Base-by-base conservation (phyloP, 2,888 invertebrate genomes). In the Conchocele bisecta region DNA sequence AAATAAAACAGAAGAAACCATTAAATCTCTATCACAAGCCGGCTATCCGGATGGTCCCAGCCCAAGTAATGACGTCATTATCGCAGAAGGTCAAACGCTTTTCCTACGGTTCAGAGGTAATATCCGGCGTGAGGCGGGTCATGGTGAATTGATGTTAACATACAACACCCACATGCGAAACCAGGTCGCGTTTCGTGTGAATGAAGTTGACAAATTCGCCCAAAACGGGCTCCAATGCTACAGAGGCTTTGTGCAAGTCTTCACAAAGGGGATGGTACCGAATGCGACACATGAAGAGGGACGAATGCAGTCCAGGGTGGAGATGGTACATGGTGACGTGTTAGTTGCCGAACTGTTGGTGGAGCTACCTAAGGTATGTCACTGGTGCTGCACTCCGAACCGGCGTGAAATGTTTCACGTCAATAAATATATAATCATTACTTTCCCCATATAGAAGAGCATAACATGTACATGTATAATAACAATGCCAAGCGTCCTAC, bases 211-310 rank as follows among this genome's bases (percentile, higher is more conserved):
- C 56, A 76, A 73, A 37, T 90, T 85, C 72, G 89, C 89, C 1
- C 90, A 90, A 75, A 89, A 88, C 59, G 81, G 86, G 24, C 79
- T 89, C 33, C 79, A 82, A 54, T 83, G 84, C 37, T 90, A 86
- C 72, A 64, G 89, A 37, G 90, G 90, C 6, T 89, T 90, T 59
- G 83, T 79, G 17, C 88, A 89, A 79, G 67, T 89, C n/a, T 87
- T 70, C 64, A 86, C 86, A 2, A 74, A 75, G 37, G 79, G 75
- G 15, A 22, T 81, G 20, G 81, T 85, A 13, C 75, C 81, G 6
- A 64, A 57, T 28, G 65, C 71, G 7, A 50, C 71, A 0, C 64
- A 61, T 6, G 54, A 65, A 11, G 64, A 63, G 4, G 69, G 67
- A 26, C 77, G 78, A 44, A 37, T 61, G 0, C 48, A 60, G 20